A percentile compares a stretch with the other conserved stretches of the same genome.
phyloP scores from a whole-genome alignment of 2,888 invertebrate genomes.

The Leuctra nigra region DNA sequence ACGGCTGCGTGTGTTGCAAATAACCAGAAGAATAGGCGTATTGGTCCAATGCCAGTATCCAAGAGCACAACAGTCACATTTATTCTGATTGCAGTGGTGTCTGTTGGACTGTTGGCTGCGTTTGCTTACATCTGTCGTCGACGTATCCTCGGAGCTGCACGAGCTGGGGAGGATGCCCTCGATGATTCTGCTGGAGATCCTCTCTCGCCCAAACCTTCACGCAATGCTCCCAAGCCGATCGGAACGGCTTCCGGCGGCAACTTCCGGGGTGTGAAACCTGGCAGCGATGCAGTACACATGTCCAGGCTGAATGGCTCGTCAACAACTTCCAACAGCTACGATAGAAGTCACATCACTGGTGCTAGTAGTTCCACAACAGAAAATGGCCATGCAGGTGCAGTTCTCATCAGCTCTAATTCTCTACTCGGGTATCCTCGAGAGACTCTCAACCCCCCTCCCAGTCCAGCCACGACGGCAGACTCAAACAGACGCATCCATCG shows the following conservation, averaged over 20 bases:
- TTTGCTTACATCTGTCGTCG: slow-evolving; percentile 49
- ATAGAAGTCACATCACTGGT: slow-evolving; percentile 64
- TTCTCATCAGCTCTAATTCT: slow-evolving; percentile 33
- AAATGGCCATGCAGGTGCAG: slow-evolving; percentile 25
- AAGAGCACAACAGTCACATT: slow-evolving; percentile 51
- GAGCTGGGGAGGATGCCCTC: slow-evolving; percentile 41
- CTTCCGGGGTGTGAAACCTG: slow-evolving; percentile 24
- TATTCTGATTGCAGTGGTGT: slow-evolving; percentile 49
- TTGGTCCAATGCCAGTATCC: slow-evolving; percentile 37
- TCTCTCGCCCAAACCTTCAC: slow-evolving; percentile 47
- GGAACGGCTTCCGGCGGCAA: slow-evolving; percentile 18
- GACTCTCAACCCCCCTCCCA: slow-evolving; percentile 85
- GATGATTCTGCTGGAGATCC: slow-evolving; percentile 61
- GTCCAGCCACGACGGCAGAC: slow-evolving; percentile 71
- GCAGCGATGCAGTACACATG: slow-evolving; percentile 50
- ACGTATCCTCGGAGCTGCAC: slow-evolving; percentile 38
- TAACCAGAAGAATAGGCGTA: slow-evolving; percentile 40
- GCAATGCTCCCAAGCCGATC: slow-evolving; percentile 20
- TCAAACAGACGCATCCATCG: slow-evolving; percentile 40
- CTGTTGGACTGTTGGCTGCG: slow-evolving; percentile 47
- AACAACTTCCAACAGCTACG: slow-evolving; percentile 48
- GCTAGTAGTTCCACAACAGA: slow-evolving; percentile 33
- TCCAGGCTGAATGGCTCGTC: slow-evolving; percentile 53
- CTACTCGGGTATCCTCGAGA: slow-evolving; percentile 66
- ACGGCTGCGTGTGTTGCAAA: slow-evolving; percentile 50